phyloP scores from a whole-genome alignment of 1,140 invertebrate genomes.

The Procambarus clarkii region DNA sequence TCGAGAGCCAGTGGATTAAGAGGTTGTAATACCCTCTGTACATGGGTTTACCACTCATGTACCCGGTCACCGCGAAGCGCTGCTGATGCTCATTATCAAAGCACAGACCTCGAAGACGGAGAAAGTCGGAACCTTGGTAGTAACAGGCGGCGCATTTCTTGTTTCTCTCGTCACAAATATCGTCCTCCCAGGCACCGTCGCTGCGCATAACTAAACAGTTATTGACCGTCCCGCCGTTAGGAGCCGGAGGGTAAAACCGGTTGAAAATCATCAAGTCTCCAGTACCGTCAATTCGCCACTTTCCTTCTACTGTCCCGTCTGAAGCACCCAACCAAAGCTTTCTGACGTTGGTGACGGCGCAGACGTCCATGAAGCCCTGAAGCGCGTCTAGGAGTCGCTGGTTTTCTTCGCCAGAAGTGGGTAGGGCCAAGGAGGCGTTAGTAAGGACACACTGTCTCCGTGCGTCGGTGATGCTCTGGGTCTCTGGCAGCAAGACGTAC shows the following conservation, averaged over 20 bases:
- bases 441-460: background rate
- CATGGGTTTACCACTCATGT: background rate
- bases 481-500: constrained; percentile 36
- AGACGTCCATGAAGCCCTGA: constrained; percentile 13
- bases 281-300: background rate
- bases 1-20: background rate
- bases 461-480: background rate
- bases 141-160: too few species aligned
- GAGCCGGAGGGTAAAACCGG: too few species aligned
- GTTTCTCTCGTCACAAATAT: too few species aligned
- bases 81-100: background rate
- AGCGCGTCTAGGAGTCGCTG: background rate
- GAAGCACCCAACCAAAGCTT: background rate
- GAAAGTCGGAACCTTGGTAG: background rate
- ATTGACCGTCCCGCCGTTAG: background rate
- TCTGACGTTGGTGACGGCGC: constrained; percentile 8
- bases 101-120: background rate
- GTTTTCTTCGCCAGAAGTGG: constrained; percentile 24
- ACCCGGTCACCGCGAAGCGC: background rate
- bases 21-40: background rate
- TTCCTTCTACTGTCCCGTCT: background rate
- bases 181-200: background rate
- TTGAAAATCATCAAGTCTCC: background rate
- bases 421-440: constrained; percentile 36
- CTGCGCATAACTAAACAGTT: background rate